Percentiles rank a stretch among this genome's conserved stretches.
Evolutionary conservation across 2,888 invertebrate species (phyloP).

Genomic region (Epinotia nisella): DNA sequence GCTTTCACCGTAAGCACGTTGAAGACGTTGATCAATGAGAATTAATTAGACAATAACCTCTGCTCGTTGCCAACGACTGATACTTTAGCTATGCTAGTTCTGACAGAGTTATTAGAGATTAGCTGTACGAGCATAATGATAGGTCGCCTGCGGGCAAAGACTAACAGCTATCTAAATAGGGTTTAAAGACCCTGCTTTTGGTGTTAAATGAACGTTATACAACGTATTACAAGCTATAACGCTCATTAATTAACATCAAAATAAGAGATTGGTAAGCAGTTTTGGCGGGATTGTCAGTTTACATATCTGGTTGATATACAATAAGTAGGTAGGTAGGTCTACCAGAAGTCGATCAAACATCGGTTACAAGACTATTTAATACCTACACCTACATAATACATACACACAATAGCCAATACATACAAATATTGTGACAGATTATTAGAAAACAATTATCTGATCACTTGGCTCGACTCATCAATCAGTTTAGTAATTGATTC

Average conservation of each 20-base stretch:
- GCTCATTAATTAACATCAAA: not conserved
- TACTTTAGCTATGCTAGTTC: conserved; percentile 62
- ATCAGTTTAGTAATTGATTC: conserved; percentile 15
- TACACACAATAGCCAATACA: not conserved
- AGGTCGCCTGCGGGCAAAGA: conserved; percentile 24
- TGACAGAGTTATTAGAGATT: conserved; percentile 69
- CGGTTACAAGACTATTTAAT: not conserved
- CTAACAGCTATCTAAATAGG: conserved; percentile 17
- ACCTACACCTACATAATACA: not conserved
- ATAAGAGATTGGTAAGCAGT: not conserved
- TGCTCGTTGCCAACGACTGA: conserved; percentile 53
- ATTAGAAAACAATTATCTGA: conserved; percentile 33
- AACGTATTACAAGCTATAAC: not conserved
- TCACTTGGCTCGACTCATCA: conserved; percentile 30
- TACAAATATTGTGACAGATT: conserved; percentile 22
- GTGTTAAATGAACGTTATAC: too few species aligned
- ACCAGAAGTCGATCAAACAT: not conserved
- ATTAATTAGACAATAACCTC: conserved; percentile 63
- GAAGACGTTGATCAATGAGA: conserved; percentile 63
- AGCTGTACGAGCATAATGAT: conserved; percentile 44
- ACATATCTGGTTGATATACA: not conserved
- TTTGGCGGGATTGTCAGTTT: too few species aligned
- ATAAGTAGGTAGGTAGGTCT: not conserved
- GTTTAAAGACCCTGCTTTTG: not conserved
- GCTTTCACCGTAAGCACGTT: conserved; percentile 58